Evolutionary conservation across 1,140 invertebrate species (phyloP), one percentile per base, ranked within the genome.

Genomic region (Brachionus rotundiformis): DNA sequence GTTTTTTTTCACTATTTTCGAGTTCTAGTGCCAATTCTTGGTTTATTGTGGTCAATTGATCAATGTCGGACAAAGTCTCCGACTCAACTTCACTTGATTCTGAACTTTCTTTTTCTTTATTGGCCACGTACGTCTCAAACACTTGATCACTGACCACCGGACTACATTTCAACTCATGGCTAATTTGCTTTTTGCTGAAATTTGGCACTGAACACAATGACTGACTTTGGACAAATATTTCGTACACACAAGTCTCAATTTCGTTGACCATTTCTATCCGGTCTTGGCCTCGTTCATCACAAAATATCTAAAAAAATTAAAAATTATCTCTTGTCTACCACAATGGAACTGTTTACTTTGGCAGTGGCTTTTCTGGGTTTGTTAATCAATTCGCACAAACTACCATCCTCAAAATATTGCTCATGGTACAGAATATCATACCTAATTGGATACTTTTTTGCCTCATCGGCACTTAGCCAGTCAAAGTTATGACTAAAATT

Each of bases 231-330:
- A 79, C 29, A 59, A 33, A 36, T 10, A 79, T 79, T 41, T 79
- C 76, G 19, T 79, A 79, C n/a, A 33, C 76, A 79, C 76, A 79
- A 31, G 76, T 79, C 29, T 79, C 76, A 23, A 79, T 63, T 79
- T 79, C 76, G 25, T 19, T 79, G 33, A 79, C 36, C 36, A 41
- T 23, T 13, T 79, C 76, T 27, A 79, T 79, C 41, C 54, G 27
- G 25, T 79, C 54, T 10, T 59, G n/a, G 33, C 44, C 33, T 19
- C 16, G 7, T 54, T 79, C 76, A 36, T 79, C 59, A 63, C 76
- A 79, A 31, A 79, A 54, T n/a, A 54, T 27, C 73, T 77, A 16
- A n/a, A 29, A 59, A 47, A 19, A 27, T 0, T 47, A 49, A 49
- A 23, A 25, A 36, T 10, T 36, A 25, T 44, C 31, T 11, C n/a